These are phyloP conservation scores for Tillus elongatus DNA, from an alignment of 2,888 invertebrate genomes.

Conservation along the genomic window DNA sequence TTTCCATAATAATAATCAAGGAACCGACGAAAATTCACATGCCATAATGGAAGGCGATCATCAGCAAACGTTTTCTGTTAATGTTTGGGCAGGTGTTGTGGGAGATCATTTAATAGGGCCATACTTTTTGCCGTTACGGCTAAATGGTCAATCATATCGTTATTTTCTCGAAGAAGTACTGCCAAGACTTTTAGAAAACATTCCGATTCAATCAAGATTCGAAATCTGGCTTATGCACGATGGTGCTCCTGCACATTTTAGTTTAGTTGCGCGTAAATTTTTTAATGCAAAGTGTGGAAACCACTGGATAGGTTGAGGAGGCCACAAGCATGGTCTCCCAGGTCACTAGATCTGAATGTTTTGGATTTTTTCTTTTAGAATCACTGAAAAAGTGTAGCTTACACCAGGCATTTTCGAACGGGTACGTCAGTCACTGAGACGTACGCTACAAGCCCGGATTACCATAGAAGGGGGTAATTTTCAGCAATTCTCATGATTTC, in stretches of 20 bases:
- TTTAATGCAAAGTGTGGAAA: not conserved
- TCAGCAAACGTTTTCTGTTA: slow-evolving; percentile 2
- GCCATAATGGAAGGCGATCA: no score
- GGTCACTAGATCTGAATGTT: not conserved
- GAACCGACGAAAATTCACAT: slow-evolving; percentile 4
- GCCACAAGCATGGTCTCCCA: slow-evolving; percentile 1
- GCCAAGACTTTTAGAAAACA: slow-evolving; percentile 3
- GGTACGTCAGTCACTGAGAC: not conserved
- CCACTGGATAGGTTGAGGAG: slow-evolving; percentile 4
- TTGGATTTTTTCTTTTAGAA: slow-evolving; percentile 1
- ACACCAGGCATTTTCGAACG: not conserved
- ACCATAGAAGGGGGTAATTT: slow-evolving; percentile 2
- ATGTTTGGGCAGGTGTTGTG: slow-evolving; percentile 4
- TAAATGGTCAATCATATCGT: slow-evolving; percentile 3
- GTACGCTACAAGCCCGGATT: not conserved
- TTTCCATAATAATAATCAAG: not conserved
- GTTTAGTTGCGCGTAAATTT: no score
- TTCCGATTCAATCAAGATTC: slow-evolving; percentile 1
- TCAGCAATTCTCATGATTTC: not conserved
- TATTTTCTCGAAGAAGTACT: slow-evolving; percentile 1
- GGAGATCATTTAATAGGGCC: not conserved
- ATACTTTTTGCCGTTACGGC: slow-evolving; percentile 2
- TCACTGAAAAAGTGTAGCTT: not conserved
- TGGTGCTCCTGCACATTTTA: slow-evolving; percentile 2
- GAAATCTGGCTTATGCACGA: slow-evolving; percentile 1